Base-by-base conservation (phyloP, 2,797 vertebrate genomes). In the Arnoldichthys spilopterus region DNA sequence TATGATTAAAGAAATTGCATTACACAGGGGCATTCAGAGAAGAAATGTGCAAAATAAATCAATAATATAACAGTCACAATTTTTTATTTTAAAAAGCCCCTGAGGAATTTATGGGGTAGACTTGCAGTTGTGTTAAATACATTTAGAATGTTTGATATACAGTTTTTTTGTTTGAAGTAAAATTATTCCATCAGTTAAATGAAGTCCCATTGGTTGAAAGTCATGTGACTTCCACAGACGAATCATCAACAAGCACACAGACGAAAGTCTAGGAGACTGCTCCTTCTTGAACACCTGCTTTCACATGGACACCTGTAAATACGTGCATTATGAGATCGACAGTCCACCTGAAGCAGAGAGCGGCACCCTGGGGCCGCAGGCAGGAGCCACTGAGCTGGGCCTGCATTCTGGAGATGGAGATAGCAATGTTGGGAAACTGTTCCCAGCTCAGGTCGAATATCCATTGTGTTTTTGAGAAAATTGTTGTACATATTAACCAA, bases 291-390 rank as follows among this genome's bases (percentile, higher is more conserved):
- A 98, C 91, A 98, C 97, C 0, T 98, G 96, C 73, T 98, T 98
- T 92, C 96, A 98, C 89, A 98, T 98, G 97, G 97, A 98, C 90
- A 97, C 95, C 77, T 98, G 97, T 88, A 98, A 98, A 79, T 98
- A 97, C 56, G 96, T 98, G 85, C 97, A 98, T 89, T 98, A 98
- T 45, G 97, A 98, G 91, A 98, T 98, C 64, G 97, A 98, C 90
- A 87, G 95, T 62, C 94, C 95, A 37, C 94, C 94, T 1, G 96
- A 95, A 72, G 81, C 87, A 0, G 92, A 95, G 72, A 86, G 90
- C 0, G 88, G 91, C 20, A 88, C 90, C 45, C 85, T 94, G 76
- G 94, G 93, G 30, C 90, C 87, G 0, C 91, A 90, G 83, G 86
- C 82, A 0, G 92, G 93, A 0, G 87, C 89, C 80, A 84, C 93